phyloP scores from a whole-genome alignment of 37 sponge, comb jelly and placozoan genomes.

The Hexactinellida sp. region DNA sequence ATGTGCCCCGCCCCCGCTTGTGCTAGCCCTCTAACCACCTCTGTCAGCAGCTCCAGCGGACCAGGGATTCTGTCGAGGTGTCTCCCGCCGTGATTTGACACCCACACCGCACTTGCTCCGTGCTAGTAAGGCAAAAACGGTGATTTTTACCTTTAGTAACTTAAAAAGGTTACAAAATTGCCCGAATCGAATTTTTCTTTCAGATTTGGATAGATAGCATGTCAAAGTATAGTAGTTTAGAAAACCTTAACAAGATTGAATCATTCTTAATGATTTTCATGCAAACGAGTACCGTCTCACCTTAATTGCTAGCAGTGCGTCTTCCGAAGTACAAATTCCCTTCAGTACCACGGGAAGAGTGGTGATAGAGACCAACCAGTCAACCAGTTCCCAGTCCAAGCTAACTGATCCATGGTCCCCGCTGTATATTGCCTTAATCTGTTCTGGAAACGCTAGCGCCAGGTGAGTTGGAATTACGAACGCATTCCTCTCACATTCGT shows the following conservation, averaged over 20 bases:
- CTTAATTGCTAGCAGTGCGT: conserved; percentile 49
- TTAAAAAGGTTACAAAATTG: no score
- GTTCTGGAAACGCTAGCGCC: conserved; percentile 32
- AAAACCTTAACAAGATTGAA: no score
- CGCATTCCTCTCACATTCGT: conserved; percentile 22
- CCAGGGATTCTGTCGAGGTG: conserved; percentile 76
- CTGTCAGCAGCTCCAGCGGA: conserved; percentile 64
- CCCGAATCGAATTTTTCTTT: no score
- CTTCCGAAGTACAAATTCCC: conserved; percentile 72
- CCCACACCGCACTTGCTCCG: conserved; percentile 61
- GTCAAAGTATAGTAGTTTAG: no score
- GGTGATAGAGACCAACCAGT: conserved; percentile 49
- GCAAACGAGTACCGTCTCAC: no score
- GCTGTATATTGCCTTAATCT: not conserved
- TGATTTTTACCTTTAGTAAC: no score
- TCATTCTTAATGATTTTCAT: no score
- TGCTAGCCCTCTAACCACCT: conserved; percentile 42
- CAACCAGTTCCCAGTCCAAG: conserved; percentile 41
- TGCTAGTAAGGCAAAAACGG: no score
- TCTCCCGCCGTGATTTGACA: conserved; percentile 83
- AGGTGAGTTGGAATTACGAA: conserved; percentile 54
- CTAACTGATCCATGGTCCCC: not conserved
- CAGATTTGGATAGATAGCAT: no score
- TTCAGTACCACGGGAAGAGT: conserved; percentile 59
- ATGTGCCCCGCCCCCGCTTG: conserved; percentile 22